Conservation (phyloP, 2,113 vertebrate species). For the Nerophis ophidion region DNA sequence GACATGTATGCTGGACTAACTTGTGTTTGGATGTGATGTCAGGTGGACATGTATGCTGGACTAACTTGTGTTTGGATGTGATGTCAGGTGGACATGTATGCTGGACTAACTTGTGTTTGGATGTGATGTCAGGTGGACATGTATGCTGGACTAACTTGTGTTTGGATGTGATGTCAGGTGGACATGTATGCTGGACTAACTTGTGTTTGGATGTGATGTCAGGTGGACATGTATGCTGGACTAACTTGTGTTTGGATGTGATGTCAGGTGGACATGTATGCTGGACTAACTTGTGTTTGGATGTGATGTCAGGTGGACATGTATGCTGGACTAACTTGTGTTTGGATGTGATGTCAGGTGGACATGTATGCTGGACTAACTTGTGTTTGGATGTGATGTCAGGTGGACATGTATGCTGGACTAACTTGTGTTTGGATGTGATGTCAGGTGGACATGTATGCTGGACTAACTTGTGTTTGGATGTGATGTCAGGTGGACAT, state of each 20-base stretch:
- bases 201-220: no score
- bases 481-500: slow-evolving; percentile 90
- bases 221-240: slow-evolving; percentile 97
- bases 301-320: slow-evolving; percentile 90
- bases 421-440: no score
- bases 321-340: slow-evolving; percentile 91
- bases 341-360: slow-evolving; percentile 82
- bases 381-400: no score
- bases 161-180: slow-evolving; percentile 82
- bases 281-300: no score
- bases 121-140: slow-evolving; percentile 90
- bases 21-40: no score
- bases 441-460: slow-evolving; percentile 92
- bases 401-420: slow-evolving; percentile 97
- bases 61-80: no score
- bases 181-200: slow-evolving; percentile 96
- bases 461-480: no score
- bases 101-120: no score
- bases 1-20: slow-evolving; percentile 96
- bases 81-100: slow-evolving; percentile 92
- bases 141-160: slow-evolving; percentile 91
- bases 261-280: slow-evolving; percentile 92
- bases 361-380: slow-evolving; percentile 96
- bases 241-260: no score
- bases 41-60: slow-evolving; percentile 97